Evolutionary conservation across 2,113 vertebrate species (phyloP), one percentile per base, ranked within the genome.

Genomic region (Patagioenas fasciata): DNA sequence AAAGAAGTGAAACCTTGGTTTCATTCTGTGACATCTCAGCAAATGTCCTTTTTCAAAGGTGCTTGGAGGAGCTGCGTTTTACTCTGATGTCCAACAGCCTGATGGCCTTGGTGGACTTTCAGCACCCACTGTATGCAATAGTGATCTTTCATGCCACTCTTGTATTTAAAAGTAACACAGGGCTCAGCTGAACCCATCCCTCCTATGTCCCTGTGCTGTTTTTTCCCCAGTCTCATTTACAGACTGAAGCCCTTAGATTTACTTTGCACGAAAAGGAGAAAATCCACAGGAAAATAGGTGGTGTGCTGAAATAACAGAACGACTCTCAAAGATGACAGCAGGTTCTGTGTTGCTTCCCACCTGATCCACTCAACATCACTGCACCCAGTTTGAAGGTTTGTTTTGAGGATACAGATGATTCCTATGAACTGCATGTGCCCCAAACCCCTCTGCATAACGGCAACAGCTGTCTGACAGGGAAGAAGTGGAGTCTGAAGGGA

Each of bases 51-150:
- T 18, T 47, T 38, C 72, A 26, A 71, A 42, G 24, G 23, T 54
- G 53, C 57, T 48, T 5, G 6, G 51, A 40, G 42, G 31, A 61
- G 24, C 23, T 26, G 14, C 4, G 16, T 28, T 85, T 48, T 51
- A 67, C 11, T 20, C 24, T 5, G 0, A 36, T 15, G 19, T 36
- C 50, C 20, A 82, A 38, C 9, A 80, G 51, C 34, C 1, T 0
- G 13, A 28, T 5, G 20, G 62, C 67, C 44, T 23, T 11, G 32
- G 10, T 15, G 11, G 34, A 72, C 34, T 69, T 56, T 60, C 74
- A 72, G 70, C 53, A 85, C 15, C 31, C 25, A 40, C 1, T 47
- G 5, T 11, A 62, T 21, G n/a, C 15, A 0, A 56, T 8, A 65
- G 42, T 2, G 4, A 72, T 24, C n/a, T 23, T 50, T 40, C 19